These are phyloP conservation scores for Drosophila merina DNA, from an alignment of 2,888 invertebrate species.

Conservation along the genomic window DNA sequence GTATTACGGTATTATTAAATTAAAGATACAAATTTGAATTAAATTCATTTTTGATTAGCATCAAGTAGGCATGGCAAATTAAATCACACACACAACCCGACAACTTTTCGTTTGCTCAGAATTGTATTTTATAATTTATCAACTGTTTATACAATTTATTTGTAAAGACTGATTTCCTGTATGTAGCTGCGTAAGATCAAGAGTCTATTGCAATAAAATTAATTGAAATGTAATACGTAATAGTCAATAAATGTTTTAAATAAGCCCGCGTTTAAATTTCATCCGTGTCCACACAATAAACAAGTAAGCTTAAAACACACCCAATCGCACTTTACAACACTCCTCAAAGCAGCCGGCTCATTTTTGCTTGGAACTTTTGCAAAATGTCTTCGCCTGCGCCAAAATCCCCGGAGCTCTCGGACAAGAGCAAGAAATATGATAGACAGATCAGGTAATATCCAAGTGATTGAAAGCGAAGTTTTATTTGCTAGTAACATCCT, in stretches of 20 bases:
- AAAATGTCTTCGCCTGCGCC: slow-evolving; percentile 84
- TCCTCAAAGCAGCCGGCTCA: slow-evolving; percentile 57
- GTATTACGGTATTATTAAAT: slow-evolving; percentile 65
- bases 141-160: slow-evolving; percentile 70
- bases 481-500: slow-evolving; percentile 5
- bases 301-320: neutral
- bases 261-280: neutral
- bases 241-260: slow-evolving; percentile 57
- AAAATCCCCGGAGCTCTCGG: slow-evolving; percentile 88
- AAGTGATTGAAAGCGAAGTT: neutral
- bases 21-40: slow-evolving; percentile 4
- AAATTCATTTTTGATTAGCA: slow-evolving; percentile 20
- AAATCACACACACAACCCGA: slow-evolving; percentile 24
- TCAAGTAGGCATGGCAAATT: slow-evolving; percentile 23
- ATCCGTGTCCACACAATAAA: neutral
- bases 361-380: slow-evolving; percentile 13
- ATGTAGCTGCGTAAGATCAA: slow-evolving; percentile 54
- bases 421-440: slow-evolving; percentile 90
- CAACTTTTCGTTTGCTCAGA: slow-evolving; percentile 65
- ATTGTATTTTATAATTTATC: slow-evolving; percentile 51
- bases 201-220: slow-evolving; percentile 57
- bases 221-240: slow-evolving; percentile 57
- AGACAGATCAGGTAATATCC: slow-evolving; percentile 88
- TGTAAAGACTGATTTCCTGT: slow-evolving; percentile 78
- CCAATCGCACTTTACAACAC: slow-evolving; percentile 49